Evolutionary conservation across 2,113 vertebrate genomes (phyloP).

Genomic region (Pelecanus crispus): DNA sequence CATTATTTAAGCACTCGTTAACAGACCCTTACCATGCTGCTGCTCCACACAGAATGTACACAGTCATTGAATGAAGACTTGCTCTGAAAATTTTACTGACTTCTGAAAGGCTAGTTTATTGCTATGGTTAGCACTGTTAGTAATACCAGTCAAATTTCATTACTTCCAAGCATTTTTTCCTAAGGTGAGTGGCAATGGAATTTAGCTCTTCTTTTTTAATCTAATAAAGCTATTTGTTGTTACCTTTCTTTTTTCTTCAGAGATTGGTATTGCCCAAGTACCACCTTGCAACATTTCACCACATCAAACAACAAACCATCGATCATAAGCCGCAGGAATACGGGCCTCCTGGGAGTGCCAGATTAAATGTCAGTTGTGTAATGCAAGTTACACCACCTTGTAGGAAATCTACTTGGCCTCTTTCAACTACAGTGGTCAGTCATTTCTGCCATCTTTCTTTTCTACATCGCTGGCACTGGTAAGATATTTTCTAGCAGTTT

Average conservation of each 20-base stretch:
- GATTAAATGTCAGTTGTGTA: neutral
- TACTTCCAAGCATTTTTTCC: neutral
- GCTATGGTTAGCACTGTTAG: neutral
- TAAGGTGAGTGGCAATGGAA: neutral
- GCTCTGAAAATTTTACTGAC: neutral
- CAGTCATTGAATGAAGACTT: neutral
- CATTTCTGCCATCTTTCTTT: neutral
- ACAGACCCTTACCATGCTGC: neutral
- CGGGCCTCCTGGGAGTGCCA: neutral
- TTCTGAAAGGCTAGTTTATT: neutral
- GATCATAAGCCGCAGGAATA: neutral
- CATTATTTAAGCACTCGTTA: slow-evolving; percentile 51
- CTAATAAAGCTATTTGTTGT: neutral
- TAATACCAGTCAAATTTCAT: neutral
- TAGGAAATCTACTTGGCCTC: neutral
- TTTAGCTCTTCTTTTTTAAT: neutral
- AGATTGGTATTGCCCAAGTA: neutral
- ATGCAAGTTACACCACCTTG: neutral
- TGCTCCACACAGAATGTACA: neutral
- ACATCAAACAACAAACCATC: neutral
- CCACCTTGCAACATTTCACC: neutral
- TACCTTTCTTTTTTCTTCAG: neutral
- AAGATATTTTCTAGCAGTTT: neutral
- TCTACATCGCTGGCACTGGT: slow-evolving; percentile 15
- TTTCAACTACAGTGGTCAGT: neutral